A percentile compares a stretch with the other conserved stretches of the same genome.
phyloP scores from a whole-genome alignment of 2,888 invertebrate species.

The Sialis lutaria region DNA sequence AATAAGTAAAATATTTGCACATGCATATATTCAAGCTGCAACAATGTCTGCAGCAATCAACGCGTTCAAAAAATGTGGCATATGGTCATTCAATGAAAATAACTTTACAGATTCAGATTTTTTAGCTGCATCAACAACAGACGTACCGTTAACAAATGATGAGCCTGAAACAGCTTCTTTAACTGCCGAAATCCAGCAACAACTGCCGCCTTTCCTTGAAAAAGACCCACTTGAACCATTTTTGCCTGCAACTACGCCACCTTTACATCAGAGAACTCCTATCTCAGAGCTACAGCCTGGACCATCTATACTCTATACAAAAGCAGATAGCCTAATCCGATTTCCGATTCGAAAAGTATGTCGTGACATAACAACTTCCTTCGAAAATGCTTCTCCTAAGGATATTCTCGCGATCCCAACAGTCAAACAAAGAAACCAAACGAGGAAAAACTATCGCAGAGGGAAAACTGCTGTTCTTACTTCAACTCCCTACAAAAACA shows the following conservation, averaged over 20 bases:
- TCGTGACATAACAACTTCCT: neutral
- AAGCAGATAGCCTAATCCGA: too few relatives aligned
- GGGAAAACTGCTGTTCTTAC: slow-evolving; percentile 14
- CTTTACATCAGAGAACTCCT: neutral
- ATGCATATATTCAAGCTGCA: too few relatives aligned
- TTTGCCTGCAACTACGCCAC: neutral
- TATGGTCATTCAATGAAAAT: neutral
- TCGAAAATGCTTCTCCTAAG: slow-evolving; percentile 8
- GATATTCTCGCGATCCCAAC: slow-evolving; percentile 11
- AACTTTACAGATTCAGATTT: slow-evolving; percentile 1
- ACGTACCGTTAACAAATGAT: neutral
- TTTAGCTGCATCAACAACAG: neutral
- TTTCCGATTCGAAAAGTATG: neutral
- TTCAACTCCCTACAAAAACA: slow-evolving; percentile 12
- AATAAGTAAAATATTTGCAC: too few relatives aligned
- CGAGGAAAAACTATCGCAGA: slow-evolving; percentile 11
- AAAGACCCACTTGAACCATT: neutral
- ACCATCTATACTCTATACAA: neutral
- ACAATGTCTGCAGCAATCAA: too few relatives aligned
- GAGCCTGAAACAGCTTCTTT: neutral
- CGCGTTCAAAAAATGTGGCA: too few relatives aligned
- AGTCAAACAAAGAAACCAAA: slow-evolving; percentile 7
- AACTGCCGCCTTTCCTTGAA: neutral
- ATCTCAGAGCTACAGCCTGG: neutral
- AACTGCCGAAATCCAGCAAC: neutral